Evolutionary conservation across 2,113 vertebrate species (phyloP).

Genomic region (Gymnobelideus leadbeateri): DNA sequence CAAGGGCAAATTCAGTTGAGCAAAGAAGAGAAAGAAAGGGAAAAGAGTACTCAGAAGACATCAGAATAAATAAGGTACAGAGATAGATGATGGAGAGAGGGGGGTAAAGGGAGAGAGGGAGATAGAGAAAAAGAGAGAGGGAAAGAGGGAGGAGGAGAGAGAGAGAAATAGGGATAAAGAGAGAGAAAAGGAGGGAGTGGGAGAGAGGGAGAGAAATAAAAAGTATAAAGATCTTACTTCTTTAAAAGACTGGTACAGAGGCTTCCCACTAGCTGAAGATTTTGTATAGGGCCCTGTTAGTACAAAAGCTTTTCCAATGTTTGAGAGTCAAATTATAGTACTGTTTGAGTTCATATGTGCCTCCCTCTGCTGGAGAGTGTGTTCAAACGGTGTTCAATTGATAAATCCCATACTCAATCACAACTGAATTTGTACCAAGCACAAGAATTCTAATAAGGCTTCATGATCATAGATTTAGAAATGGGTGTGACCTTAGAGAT

Average conservation of each 20-base stretch:
- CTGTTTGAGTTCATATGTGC: background rate
- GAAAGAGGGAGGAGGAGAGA: background rate
- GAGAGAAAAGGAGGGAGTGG: background rate
- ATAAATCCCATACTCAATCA: background rate
- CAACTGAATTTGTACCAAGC: background rate
- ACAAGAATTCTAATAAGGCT: background rate
- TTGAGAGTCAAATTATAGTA: background rate
- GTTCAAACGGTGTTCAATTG: background rate
- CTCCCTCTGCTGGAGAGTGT: background rate
- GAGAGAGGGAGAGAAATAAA: too few species aligned
- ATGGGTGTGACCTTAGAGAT: background rate
- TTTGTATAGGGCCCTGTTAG: background rate
- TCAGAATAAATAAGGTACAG: background rate
- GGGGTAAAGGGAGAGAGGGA: background rate
- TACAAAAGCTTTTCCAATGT: background rate
- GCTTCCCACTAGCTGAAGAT: background rate
- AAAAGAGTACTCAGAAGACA: background rate
- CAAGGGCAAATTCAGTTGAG: background rate
- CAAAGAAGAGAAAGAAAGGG: background rate
- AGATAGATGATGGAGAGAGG: background rate
- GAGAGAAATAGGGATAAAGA: rapidly evolving
- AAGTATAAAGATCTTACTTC: background rate
- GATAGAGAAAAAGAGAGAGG: rapidly evolving
- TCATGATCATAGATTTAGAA: background rate
- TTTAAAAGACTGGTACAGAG: background rate